Conservation (phyloP, 2,113 vertebrate species). For the Okapia johnstoni region DNA sequence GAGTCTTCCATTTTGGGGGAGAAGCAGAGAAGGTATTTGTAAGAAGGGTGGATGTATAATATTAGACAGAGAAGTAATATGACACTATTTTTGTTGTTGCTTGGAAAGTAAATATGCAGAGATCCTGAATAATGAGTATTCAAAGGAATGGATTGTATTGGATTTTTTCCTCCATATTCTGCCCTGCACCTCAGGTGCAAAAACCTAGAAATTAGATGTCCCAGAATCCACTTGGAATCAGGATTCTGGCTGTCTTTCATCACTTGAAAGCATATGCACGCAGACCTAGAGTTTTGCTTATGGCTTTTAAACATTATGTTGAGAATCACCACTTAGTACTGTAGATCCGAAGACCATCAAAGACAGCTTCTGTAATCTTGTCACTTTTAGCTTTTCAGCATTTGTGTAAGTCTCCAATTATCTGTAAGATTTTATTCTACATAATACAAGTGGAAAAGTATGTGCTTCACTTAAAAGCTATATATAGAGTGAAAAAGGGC, state of each 20-base stretch:
- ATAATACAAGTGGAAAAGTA: neutral
- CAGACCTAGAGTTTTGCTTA: neutral
- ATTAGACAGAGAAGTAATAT: neutral
- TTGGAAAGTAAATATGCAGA: neutral
- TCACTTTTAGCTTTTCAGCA: neutral
- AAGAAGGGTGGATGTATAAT: neutral
- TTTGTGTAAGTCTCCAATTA: neutral
- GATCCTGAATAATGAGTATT: neutral
- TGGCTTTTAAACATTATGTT: neutral
- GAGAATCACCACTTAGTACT: neutral
- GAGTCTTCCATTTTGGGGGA: neutral
- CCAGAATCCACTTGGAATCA: neutral
- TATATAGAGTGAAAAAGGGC: accelerated
- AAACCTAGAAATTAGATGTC: neutral
- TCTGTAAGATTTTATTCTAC: neutral
- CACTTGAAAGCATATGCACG: neutral
- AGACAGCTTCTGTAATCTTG: neutral
- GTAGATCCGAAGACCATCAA: neutral
- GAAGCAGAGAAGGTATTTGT: neutral
- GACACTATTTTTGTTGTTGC: neutral
- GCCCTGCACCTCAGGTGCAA: neutral
- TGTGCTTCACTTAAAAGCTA: neutral
- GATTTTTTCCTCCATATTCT: neutral
- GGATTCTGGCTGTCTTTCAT: neutral
- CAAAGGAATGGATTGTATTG: neutral